Base-by-base conservation (phyloP, 1,140 invertebrate species). In the Drosophila pruinosa region DNA sequence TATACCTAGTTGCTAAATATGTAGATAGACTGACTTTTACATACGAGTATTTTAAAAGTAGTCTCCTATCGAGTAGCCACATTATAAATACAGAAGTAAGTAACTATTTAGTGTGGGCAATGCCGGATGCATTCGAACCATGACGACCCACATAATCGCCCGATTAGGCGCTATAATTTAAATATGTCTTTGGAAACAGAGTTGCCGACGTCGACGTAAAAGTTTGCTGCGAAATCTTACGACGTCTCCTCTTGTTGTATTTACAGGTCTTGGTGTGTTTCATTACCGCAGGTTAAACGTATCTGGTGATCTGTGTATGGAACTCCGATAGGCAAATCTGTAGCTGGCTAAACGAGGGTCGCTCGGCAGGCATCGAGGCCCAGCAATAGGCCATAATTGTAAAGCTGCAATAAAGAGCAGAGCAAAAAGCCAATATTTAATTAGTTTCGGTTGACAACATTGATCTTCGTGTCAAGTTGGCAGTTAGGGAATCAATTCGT, bases 341-440 rank as follows among this genome's bases (percentile, higher is more conserved):
- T 4, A 98, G 92, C 88, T 98, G 96, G 34, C 94, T 94, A 75
- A 98, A 95, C 48, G 96, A 97, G 24, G 97, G 97, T 70, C 97
- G 93, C 80, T 98, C 97, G 78, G 97, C 95, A 3, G 96, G 94
- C 74, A 95, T 95, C 93, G 96, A 95, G 0, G 96, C 96, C 97
- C 97, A 98, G 90, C 97, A 98, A 91, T 96, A 97, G 4, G 97
- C 97, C 97, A 98, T 98, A 65, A 98, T 95, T 8, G 96, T 95
- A 91, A 97, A 98, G 89, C 96, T 97, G 90, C n/a, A 86, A 75
- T n/a, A 17, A 19, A 7, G 14, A 50, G n/a, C 15, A 47, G 12
- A 69, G 26, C 50, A 17, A 52, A 48, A 14, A 3, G 19, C 12
- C 3, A 14, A 31, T 10, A 15, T 45, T 39, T 24, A 14, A 43